These are phyloP conservation scores for Andinoacara biseriatus DNA, from an alignment of 2,113 vertebrate species.

Conservation along the genomic window DNA sequence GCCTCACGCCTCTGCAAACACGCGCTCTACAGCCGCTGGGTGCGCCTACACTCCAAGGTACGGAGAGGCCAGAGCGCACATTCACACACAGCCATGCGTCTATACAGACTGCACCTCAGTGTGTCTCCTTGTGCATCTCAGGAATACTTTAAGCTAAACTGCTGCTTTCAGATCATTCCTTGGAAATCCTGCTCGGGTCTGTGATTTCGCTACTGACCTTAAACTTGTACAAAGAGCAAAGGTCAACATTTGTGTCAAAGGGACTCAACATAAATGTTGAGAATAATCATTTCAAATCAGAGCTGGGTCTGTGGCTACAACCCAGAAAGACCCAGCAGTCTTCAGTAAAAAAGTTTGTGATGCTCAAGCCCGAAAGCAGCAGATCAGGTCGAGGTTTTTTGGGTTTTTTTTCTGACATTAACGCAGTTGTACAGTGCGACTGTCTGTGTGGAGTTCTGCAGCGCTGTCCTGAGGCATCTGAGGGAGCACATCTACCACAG, in stretches of 20 bases:
- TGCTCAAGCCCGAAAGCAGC: neutral
- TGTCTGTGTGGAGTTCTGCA: too few relatives aligned
- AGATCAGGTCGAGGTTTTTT: neutral
- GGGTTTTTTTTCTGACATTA: neutral
- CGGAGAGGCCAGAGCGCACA: neutral
- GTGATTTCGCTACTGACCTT: neutral
- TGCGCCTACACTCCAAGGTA: constrained; percentile 88
- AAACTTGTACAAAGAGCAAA: neutral
- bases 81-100: neutral
- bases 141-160: neutral
- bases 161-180: neutral
- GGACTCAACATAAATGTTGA: neutral
- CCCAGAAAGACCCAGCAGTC: neutral
- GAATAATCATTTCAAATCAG: neutral
- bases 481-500: neutral
- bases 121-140: neutral
- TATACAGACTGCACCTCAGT: neutral
- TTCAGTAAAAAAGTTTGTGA: too few relatives aligned
- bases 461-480: neutral
- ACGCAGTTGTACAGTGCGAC: accelerated
- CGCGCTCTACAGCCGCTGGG: constrained; percentile 93
- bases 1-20: constrained; percentile 95
- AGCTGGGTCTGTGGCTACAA: neutral
- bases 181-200: neutral
- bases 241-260: neutral